Percentiles rank a stretch among this genome's conserved stretches.
phyloP scores from a whole-genome alignment of 2,113 vertebrate genomes.

The Tringa solitaria region DNA sequence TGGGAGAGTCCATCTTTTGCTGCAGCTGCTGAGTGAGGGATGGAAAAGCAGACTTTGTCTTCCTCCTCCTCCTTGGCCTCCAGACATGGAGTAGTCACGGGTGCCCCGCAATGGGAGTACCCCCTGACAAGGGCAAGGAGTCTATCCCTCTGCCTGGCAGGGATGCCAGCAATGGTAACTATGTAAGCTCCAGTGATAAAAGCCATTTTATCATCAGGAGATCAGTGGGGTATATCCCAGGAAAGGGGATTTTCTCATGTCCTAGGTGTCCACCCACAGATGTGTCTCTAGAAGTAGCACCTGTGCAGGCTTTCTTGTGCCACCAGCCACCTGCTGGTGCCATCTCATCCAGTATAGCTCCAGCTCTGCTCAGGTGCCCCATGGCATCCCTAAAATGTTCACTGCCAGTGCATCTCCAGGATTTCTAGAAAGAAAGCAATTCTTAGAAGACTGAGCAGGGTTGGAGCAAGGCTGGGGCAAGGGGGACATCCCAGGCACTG shows the following conservation, averaged over 20 bases:
- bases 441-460: background rate
- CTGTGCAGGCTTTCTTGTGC: background rate
- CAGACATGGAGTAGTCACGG: background rate
- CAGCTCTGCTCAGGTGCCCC: background rate
- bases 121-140: background rate
- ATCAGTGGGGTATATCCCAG: fast-evolving
- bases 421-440: background rate
- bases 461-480: background rate
- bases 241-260: background rate
- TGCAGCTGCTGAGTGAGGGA: background rate
- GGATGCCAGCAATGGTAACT: background rate
- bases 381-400: background rate
- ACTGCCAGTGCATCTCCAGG: background rate
- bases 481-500: background rate
- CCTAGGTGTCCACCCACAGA: background rate
- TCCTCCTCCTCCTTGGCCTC: background rate
- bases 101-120: background rate
- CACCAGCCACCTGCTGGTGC: background rate
- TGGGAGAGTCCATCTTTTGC: fast-evolving
- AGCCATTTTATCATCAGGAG: fast-evolving
- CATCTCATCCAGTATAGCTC: background rate
- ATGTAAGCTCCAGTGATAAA: background rate
- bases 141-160: background rate
- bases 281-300: background rate
- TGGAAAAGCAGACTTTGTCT: background rate